Evolutionary conservation across 2,797 vertebrate genomes (phyloP), one percentile per base, ranked within the genome.

Genomic region (Spizella passerina): DNA sequence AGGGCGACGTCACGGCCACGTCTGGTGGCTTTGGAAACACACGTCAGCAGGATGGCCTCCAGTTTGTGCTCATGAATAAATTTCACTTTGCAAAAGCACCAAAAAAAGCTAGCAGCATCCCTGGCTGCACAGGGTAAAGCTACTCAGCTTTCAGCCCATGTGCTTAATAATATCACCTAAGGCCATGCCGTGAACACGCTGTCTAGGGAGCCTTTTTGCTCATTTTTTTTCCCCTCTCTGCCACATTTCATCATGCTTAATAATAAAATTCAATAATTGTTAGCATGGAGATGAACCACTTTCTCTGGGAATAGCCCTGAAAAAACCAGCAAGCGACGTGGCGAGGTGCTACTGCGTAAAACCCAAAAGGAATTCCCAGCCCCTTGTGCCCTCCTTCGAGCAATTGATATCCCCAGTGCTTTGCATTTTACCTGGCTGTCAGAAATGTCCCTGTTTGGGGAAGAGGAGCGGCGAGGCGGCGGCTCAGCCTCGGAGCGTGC

Each of bases 231-330:
- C 16, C 34, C 7, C 47, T 59, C 56, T 69, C 87, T 88, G 91
- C 61, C 50, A 7, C 73, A 78, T 86, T 95, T 94, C 76, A 81
- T 94, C 72, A 88, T 44, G 76, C 50, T 88, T 93, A 83, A 93
- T 94, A 95, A 86, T 72, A 90, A 94, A 94, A 96, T 94, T 86
- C 93, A 91, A 55, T 94, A 94, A 95, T 94, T 94, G 85, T 65
- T 43, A 75, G 69, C 1, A 0, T 14, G 56, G 70, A 88, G 79
- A 83, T 70, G 80, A 93, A 73, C 70, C 20, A 1, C 38, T 47
- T 85, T 89, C 79, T 38, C n/a, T 63, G 59, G 69, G 76, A 91
- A 78, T 10, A 83, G 47, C 32, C 24, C 65, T 87, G 79, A 66
- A 53, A 86, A 86, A 88, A 72, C 2, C 76, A 86, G 57, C 69